Evolutionary conservation across 2,113 vertebrate species (phyloP).

Genomic region (Osmerus mordax): DNA sequence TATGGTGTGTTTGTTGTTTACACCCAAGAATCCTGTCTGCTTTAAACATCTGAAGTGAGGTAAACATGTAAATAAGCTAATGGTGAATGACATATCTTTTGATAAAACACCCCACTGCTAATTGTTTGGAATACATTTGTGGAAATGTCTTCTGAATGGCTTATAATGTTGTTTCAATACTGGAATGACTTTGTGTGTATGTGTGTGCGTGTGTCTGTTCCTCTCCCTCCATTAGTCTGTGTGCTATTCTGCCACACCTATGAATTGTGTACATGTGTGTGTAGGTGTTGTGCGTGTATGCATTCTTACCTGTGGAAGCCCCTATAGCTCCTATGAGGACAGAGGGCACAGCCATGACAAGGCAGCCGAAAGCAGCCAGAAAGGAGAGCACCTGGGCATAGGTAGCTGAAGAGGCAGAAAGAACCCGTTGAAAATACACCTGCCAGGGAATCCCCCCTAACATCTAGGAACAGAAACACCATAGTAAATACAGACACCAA

Average conservation of each 20-base stretch:
- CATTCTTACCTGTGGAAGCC: slow-evolving; percentile 86
- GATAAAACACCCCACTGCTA: slow-evolving; percentile 42
- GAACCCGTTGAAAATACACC: slow-evolving; percentile 96
- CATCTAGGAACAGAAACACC: slow-evolving; percentile 77
- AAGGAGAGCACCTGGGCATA: slow-evolving; percentile 97
- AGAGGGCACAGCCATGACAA: slow-evolving; percentile 92
- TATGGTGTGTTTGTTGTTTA: slow-evolving; percentile 57
- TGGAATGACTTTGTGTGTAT: slow-evolving; percentile 13
- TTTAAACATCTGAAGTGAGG: slow-evolving; percentile 50
- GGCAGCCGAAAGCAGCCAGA: slow-evolving; percentile 90
- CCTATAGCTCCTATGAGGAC: slow-evolving; percentile 93
- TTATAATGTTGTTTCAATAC: slow-evolving; percentile 47
- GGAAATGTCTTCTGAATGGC: slow-evolving; percentile 38
- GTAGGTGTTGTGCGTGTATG: slow-evolving; percentile 1
- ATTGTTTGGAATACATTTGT: slow-evolving; percentile 46
- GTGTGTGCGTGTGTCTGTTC: not conserved
- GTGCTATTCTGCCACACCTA: not conserved
- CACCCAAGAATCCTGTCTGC: slow-evolving; percentile 42
- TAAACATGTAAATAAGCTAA: slow-evolving; percentile 40
- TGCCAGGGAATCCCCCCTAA: slow-evolving; percentile 98
- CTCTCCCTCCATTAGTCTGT: not conserved
- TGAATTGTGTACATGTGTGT: not conserved
- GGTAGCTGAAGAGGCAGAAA: slow-evolving; percentile 94
- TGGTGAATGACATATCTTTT: slow-evolving; percentile 32
- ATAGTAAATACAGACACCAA: slow-evolving; percentile 48